These are phyloP conservation scores for Phortica magna DNA, from an alignment of 2,888 invertebrate genomes.

Conservation along the genomic window DNA sequence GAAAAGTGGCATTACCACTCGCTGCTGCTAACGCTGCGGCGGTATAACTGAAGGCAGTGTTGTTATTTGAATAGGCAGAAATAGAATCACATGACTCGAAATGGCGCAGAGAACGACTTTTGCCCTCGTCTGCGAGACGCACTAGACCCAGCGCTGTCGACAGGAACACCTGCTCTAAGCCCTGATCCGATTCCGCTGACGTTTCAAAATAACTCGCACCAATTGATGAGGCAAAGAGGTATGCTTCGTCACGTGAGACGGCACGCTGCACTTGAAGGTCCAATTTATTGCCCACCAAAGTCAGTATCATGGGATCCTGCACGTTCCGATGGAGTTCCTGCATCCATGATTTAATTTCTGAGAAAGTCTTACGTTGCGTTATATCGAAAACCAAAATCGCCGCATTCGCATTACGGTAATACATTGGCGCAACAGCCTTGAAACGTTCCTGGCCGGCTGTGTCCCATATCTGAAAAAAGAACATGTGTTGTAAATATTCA, in stretches of 20 bases:
- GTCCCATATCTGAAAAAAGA: constrained; percentile 74
- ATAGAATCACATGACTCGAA: constrained; percentile 81
- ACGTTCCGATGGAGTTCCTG: constrained; percentile 88
- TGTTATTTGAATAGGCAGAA: constrained; percentile 71
- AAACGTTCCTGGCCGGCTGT: constrained; percentile 81
- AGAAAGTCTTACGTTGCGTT: constrained; percentile 86
- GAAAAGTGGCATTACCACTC: constrained; percentile 63
- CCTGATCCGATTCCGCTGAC: constrained; percentile 88
- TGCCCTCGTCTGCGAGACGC: constrained; percentile 79
- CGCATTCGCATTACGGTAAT: constrained; percentile 94
- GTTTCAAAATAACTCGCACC: constrained; percentile 92
- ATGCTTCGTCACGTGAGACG: constrained; percentile 84
- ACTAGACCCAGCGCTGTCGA: constrained; percentile 83
- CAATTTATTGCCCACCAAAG: constrained; percentile 91
- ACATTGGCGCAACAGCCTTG: constrained; percentile 96
- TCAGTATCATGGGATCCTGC: constrained; percentile 87
- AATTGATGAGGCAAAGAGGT: constrained; percentile 87
- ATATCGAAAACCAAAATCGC: constrained; percentile 93
- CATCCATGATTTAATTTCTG: constrained; percentile 91
- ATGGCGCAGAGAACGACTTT: constrained; percentile 80
- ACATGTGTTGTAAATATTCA: no score
- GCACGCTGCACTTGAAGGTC: constrained; percentile 84
- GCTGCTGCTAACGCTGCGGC: constrained; percentile 57
- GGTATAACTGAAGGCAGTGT: constrained; percentile 68
- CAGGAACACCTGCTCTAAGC: constrained; percentile 86